These are phyloP conservation scores for Forbesichthys agassizii DNA, from an alignment of 2,113 vertebrate species.

Conservation along the genomic window DNA sequence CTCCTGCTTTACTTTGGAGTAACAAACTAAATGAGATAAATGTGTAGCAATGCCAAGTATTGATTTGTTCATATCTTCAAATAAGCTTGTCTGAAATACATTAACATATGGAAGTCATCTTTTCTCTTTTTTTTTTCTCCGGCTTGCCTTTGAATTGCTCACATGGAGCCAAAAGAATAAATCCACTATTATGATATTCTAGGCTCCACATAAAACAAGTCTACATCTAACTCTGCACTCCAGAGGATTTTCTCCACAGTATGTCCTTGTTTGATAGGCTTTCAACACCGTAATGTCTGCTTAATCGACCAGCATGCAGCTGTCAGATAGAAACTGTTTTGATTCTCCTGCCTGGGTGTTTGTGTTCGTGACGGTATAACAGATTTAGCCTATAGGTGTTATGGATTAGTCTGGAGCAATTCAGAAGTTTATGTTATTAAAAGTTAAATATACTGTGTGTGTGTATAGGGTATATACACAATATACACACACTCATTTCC, in stretches of 20 bases:
- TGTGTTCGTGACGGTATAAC: background rate
- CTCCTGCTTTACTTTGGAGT: background rate
- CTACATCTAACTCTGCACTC: background rate
- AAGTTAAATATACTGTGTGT: background rate
- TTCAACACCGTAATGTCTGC: background rate
- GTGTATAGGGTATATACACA: background rate
- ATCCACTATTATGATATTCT: background rate
- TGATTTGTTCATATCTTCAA: background rate
- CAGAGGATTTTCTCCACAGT: background rate
- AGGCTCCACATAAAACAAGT: background rate
- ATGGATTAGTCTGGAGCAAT: too few relatives aligned
- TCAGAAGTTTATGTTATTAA: too few relatives aligned
- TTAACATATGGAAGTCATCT: constrained; percentile 8
- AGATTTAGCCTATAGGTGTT: too few relatives aligned
- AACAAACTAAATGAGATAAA: background rate
- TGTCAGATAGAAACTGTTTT: constrained; percentile 3
- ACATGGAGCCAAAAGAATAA: background rate
- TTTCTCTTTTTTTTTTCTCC: background rate
- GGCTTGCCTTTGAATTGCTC: constrained; percentile 1
- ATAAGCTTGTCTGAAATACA: background rate
- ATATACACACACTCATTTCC: too few relatives aligned
- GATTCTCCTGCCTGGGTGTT: background rate
- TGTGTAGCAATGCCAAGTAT: background rate
- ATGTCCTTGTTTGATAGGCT: constrained; percentile 3
- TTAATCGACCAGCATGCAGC: constrained; percentile 3